Percentiles rank a stretch among this genome's conserved stretches.
phyloP scores from a whole-genome alignment of 2,113 vertebrate species.

The Synchiropus splendidus region DNA sequence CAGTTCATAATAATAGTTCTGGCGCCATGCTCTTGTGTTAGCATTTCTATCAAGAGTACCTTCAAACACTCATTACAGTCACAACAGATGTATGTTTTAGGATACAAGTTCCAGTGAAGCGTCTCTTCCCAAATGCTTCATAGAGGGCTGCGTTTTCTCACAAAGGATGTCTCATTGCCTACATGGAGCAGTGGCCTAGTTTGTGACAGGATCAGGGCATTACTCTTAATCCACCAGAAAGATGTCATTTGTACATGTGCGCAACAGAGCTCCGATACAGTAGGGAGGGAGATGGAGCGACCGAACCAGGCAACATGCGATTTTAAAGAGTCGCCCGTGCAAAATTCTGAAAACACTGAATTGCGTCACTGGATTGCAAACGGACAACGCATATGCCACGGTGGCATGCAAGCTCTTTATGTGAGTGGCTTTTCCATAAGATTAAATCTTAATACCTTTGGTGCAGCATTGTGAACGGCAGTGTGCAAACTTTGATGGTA shows the following conservation, averaged over 20 bases:
- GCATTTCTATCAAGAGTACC: too few relatives aligned
- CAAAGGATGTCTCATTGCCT: conserved; percentile 25
- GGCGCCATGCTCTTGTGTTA: too few relatives aligned
- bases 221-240: conserved; percentile 62
- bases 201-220: conserved; percentile 59
- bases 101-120: too few relatives aligned
- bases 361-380: too few relatives aligned
- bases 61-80: too few relatives aligned
- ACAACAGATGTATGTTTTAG: too few relatives aligned
- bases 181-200: conserved; percentile 53
- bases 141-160: conserved; percentile 18
- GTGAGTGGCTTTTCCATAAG: conserved; percentile 20
- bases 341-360: too few relatives aligned
- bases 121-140: too few relatives aligned
- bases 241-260: conserved; percentile 47
- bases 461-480: background rate
- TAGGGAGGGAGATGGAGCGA: conserved; percentile 7
- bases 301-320: conserved; percentile 7
- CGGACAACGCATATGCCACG: conserved; percentile 25
- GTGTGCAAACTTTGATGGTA: too few relatives aligned
- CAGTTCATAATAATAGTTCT: too few relatives aligned
- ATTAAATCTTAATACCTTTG: conserved; percentile 29
- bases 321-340: conserved; percentile 1
- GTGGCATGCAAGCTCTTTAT: conserved; percentile 34
- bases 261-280: conserved; percentile 24